These are phyloP conservation scores for Trididemnum clinides DNA, from an alignment of 23 tunicate species.

Conservation along the genomic window DNA sequence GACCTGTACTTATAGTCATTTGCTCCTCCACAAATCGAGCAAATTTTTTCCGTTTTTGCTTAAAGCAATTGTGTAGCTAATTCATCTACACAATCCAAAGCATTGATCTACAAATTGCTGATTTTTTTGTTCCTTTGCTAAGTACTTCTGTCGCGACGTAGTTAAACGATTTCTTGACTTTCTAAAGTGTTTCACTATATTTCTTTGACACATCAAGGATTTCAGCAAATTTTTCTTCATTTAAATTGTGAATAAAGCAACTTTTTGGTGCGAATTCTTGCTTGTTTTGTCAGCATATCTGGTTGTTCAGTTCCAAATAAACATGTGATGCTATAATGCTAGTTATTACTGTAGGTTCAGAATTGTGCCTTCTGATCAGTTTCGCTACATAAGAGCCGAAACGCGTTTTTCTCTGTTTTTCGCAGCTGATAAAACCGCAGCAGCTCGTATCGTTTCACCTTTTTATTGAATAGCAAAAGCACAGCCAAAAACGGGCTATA, in stretches of 20 bases:
- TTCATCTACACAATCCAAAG: background rate
- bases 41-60: background rate
- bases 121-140: background rate
- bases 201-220: no score
- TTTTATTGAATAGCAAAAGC: no score
- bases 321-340: background rate
- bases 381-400: no score
- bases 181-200: no score
- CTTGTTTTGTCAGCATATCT: background rate
- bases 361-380: no score
- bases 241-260: background rate
- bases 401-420: no score
- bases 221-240: no score
- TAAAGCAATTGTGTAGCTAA: background rate
- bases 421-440: no score
- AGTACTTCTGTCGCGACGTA: background rate
- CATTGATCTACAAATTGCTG: no score
- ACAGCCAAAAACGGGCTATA: no score
- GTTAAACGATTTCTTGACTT: background rate
- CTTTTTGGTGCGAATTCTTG: background rate
- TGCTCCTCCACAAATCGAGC: background rate
- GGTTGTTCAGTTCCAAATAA: background rate
- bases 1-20: background rate
- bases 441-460: no score
- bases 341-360: no score